Percentiles rank a stretch among this genome's conserved stretches.
phyloP scores from a whole-genome alignment of 2,113 vertebrate species.

The Alligator mississippiensis region DNA sequence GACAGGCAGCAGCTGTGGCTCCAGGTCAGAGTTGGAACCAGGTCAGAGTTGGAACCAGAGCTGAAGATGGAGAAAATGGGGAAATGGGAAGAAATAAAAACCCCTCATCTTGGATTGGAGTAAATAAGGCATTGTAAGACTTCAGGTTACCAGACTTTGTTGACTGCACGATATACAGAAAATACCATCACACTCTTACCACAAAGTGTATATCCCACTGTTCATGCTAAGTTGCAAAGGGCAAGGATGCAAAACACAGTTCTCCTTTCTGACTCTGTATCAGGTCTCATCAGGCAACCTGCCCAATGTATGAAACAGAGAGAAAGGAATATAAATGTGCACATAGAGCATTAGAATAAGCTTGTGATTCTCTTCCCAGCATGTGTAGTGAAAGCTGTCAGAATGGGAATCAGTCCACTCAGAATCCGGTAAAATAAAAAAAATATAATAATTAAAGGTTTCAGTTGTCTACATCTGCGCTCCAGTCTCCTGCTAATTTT shows the following conservation, averaged over 20 bases:
- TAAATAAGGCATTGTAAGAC: neutral
- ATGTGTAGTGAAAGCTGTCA: neutral
- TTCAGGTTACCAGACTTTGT: neutral
- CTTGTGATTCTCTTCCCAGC: neutral
- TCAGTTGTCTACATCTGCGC: neutral
- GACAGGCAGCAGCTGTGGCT: too few species aligned
- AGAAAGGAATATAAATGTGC: neutral
- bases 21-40: too few species aligned
- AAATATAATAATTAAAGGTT: neutral
- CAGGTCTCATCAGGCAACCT: neutral
- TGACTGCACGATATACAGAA: neutral
- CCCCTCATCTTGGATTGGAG: too few species aligned
- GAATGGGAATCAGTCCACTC: neutral
- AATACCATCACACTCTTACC: neutral
- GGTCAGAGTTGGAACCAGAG: too few species aligned
- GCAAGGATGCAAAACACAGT: neutral
- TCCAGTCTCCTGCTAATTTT: neutral
- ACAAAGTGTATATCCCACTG: neutral
- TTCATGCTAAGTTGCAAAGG: constrained; percentile 11
- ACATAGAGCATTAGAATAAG: neutral
- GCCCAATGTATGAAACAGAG: neutral
- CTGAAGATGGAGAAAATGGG: too few species aligned
- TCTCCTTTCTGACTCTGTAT: neutral
- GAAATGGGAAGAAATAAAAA: too few species aligned
- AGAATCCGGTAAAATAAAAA: neutral